Base-by-base conservation (phyloP, 2,797 vertebrate genomes). In the Melanotaenia parkinsoni region DNA sequence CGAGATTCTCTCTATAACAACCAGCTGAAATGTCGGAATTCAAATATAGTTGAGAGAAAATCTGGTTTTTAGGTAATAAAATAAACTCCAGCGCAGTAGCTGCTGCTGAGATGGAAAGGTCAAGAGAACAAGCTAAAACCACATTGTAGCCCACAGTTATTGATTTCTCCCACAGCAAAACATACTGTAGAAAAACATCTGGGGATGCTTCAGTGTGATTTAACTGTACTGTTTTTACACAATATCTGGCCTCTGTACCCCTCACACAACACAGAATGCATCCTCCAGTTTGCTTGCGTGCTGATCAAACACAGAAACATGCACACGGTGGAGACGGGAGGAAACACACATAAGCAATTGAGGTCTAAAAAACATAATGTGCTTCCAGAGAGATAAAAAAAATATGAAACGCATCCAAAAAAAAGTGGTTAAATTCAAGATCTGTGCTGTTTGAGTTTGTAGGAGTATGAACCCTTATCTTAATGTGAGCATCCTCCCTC, bases 71-170 rank as follows among this genome's bases (percentile, higher is more conserved):
- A 79, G 67, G 57, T 60, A 72, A 62, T 20, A 53, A 69, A 83
- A 81, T 78, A 82, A 87, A 84, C 68, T 67, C 4, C 33, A 57
- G 71, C 26, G 20, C 77, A 32, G 85, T 67, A 82, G 82, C 83
- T 87, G 76, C 65, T 70, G 80, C 82, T 22, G 79, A 90, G 80
- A 87, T 84, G 76, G 69, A 83, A 82, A 88, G 89, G 86, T 91
- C 85, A 88, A 75, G 80, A 86, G 88, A 80, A 80, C 68, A 58
- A 87, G 73, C 81, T 88, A 84, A 89, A 89, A 91, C 76, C 84
- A 84, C 80, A 83, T 63, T 66, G 32, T 85, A 84, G 87, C 90
- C 89, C 89, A 89, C 88, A 83, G 89, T 79, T 91, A 92, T 92
- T 83, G 89, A 92, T 89, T 91, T 90, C 85, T 91, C 81, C 75